Evolutionary conservation across 92 coral and sea anemone species (phyloP), one percentile per base, ranked within the genome.

Genomic region (Isaurus tuberculatus): DNA sequence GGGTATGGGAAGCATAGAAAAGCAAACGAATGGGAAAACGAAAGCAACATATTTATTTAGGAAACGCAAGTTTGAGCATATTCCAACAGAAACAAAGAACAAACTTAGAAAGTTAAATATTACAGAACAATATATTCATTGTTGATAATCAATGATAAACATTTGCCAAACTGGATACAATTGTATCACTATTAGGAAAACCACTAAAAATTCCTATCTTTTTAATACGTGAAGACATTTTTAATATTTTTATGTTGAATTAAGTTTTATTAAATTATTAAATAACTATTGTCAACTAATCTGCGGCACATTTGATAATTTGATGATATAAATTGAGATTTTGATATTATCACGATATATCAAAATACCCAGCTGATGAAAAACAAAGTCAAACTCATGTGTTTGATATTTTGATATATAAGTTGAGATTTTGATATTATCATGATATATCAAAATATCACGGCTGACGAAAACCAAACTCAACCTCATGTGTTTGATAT

Each of bases 11-110:
- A 34, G 58, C 61, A 73, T 73, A 14, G 67, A 29, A 15, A 77
- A 61, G 8, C 44, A 16, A 51, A 19, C 37, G 29, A 84, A 84
- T 69, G 46, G 61, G 37, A 84, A 42, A 65, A 28, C 75, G 29
- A 34, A 61, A 34, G 73, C 27, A 61, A 84, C 64, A 22, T 63
- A 48, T 23, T 26, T 64, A 29, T 79, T 31, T 17, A 72, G 79
- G 27, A 72, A 43, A 57, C 4, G 63, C 14, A 49, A 49, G 27
- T 28, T 48, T 19, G 60, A 80, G 16, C 75, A 80, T 23, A 32
- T 68, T 74, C 70, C 81, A 14, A 73, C 88, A 23, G 88, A 84
- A 79, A 58, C 75, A 16, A 64, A 72, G 44, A 84, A 84, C 71
- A 72, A 84, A 61, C 81, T 84, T 2, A 84, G 81, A 31, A 84